Percentiles rank a stretch among this genome's conserved stretches.
Evolutionary conservation across 2,888 invertebrate species (phyloP).

Genomic region (Nesidiocoris tenuis): DNA sequence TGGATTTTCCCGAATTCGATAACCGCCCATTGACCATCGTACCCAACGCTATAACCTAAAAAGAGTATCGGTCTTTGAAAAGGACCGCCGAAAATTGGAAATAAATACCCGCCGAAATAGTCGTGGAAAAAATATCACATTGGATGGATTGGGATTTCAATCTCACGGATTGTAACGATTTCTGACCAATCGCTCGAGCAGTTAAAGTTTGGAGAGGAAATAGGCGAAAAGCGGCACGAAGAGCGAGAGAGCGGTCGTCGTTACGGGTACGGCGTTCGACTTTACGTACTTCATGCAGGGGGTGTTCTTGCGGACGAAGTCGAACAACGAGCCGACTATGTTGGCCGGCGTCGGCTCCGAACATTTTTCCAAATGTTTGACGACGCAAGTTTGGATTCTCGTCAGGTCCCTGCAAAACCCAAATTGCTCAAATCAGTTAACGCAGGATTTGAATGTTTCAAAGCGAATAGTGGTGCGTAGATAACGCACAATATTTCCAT

Average conservation of each 20-base stretch:
- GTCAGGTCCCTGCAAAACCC: conserved; percentile 60
- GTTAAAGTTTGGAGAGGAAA: conserved; percentile 35
- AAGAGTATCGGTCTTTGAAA: too few relatives aligned
- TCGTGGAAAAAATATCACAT: conserved; percentile 9
- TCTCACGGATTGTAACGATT: background rate
- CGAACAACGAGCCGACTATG: conserved; percentile 73
- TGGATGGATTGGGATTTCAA: background rate
- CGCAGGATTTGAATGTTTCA: too few relatives aligned
- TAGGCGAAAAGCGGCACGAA: conserved; percentile 36
- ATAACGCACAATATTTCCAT: too few relatives aligned
- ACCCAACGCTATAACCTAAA: too few relatives aligned
- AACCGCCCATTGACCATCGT: too few relatives aligned
- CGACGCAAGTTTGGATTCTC: conserved; percentile 62
- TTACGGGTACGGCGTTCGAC: conserved; percentile 4
- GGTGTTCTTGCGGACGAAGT: conserved; percentile 67
- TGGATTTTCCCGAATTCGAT: too few relatives aligned
- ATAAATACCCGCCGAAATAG: too few relatives aligned
- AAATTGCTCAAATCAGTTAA: too few relatives aligned
- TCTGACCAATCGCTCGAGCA: background rate
- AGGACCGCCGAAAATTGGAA: too few relatives aligned
- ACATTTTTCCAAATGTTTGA: conserved; percentile 65
- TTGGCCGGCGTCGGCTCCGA: conserved; percentile 75
- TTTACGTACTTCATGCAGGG: conserved; percentile 58
- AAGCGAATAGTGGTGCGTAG: too few relatives aligned
- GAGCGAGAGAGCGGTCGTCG: conserved; percentile 36